These are phyloP conservation scores for Molorchus minor DNA, from an alignment of 2,888 invertebrate species.

Conservation along the genomic window DNA sequence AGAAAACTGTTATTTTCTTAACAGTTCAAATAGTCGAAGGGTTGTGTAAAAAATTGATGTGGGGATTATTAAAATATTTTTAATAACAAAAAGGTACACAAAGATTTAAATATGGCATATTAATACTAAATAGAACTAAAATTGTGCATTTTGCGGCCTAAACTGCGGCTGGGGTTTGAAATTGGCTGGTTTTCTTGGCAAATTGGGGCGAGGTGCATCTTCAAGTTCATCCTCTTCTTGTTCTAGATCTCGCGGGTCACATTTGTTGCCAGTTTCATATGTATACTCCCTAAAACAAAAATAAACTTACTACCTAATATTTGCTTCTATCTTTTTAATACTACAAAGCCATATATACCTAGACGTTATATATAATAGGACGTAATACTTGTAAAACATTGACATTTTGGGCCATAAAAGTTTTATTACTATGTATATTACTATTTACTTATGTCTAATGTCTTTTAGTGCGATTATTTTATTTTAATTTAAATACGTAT, in stretches of 20 bases:
- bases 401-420: too few relatives aligned
- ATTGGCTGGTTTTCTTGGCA: slow-evolving; percentile 37
- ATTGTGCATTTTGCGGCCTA: slow-evolving; percentile 39
- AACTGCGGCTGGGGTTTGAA: slow-evolving; percentile 44
- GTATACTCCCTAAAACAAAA: slow-evolving; percentile 72
- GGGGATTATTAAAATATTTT: slow-evolving; percentile 22
- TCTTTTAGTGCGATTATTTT: too few relatives aligned
- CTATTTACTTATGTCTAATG: too few relatives aligned
- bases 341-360: too few relatives aligned
- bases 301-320: not conserved
- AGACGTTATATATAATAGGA: too few relatives aligned
- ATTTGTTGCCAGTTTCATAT: slow-evolving; percentile 82
- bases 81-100: slow-evolving; percentile 36
- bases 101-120: slow-evolving; percentile 27
- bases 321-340: too few relatives aligned
- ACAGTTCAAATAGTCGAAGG: too few relatives aligned
- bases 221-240: slow-evolving; percentile 53
- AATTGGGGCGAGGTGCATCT: slow-evolving; percentile 35
- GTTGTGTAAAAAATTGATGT: not conserved
- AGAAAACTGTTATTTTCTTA: too few relatives aligned
- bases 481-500: too few relatives aligned
- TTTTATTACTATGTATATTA: too few relatives aligned
- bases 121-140: slow-evolving; percentile 9
- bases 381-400: too few relatives aligned
- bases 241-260: too few relatives aligned